These are phyloP conservation scores for Ceratotherium simum DNA, from an alignment of 2,113 vertebrate genomes.

Conservation along the genomic window DNA sequence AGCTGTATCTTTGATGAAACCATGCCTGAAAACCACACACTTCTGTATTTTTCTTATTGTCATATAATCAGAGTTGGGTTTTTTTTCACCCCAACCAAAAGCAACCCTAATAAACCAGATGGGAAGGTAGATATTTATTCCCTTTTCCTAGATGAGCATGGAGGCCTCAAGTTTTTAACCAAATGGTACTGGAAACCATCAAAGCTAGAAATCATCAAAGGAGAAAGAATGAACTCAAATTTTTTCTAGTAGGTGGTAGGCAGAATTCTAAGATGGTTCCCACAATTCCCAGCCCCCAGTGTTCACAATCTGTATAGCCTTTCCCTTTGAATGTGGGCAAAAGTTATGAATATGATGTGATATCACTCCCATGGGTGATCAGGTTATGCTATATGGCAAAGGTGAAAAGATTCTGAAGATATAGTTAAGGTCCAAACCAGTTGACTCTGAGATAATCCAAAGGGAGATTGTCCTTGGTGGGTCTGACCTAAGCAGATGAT, in stretches of 20 bases:
- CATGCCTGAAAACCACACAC: not conserved
- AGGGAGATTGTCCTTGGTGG: not conserved
- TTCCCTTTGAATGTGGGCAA: not conserved
- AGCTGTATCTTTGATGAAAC: not conserved
- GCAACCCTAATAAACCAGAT: not conserved
- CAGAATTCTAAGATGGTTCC: not conserved
- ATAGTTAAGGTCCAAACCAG: not conserved
- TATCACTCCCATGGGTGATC: too few species aligned
- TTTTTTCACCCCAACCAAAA: not conserved
- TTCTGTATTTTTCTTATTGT: not conserved
- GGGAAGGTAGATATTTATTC: not conserved
- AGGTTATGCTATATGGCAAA: too few species aligned
- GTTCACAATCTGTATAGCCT: not conserved
- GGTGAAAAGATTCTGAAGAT: not conserved
- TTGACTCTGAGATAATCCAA: not conserved
- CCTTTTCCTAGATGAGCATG: not conserved
- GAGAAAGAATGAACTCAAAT: not conserved
- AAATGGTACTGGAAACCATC: not conserved
- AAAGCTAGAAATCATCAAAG: not conserved
- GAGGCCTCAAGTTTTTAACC: not conserved
- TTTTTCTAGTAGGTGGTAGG: not conserved
- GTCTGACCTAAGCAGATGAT: not conserved
- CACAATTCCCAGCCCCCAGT: not conserved
- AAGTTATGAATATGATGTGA: not conserved
- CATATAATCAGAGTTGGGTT: not conserved